Base-by-base conservation (phyloP, 2,888 invertebrate genomes). In the Caenorhabditis doughertyi region DNA sequence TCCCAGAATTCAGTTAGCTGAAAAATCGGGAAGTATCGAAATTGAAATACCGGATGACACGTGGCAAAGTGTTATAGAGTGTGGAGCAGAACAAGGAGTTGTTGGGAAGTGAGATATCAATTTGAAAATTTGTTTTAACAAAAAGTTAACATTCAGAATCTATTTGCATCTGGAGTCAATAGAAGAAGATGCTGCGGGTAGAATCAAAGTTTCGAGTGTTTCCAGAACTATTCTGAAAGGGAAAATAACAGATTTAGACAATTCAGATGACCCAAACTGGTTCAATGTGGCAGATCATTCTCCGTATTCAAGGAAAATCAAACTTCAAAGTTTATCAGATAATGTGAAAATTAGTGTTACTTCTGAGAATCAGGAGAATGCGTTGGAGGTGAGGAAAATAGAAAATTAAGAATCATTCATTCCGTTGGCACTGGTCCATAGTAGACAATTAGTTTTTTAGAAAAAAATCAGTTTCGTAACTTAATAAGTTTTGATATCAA, bases 381-480 rank as follows among this genome's bases (percentile, higher is more conserved):
- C 76, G 2, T 39, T 76, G 58, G 60, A 76, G 49, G 76, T 76
- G n/a, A n/a, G n/a, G n/a, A n/a, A n/a, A n/a, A n/a, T n/a, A n/a
- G 27, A 58, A 55, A 27, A 18, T 18, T 32, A 18, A 32, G 9
- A 13, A 25, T 7, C 13, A 27, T 23, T 64, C n/a, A 18, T 11
- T 25, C 47, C 29, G n/a, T n/a, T n/a, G n/a, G n/a, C 44, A 64
- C 47, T 47, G 25, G 25, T 47, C 18, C 64, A 1, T 11, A 23
- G 18, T 18, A 8, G 35, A 8, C 13, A 13, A n/a, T n/a, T 25
- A 25, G 32, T n/a, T 42, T n/a, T 23, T 39, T 60, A 64, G 8
- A 25, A 35, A 58, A 3, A 42, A n/a, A n/a, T n/a, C n/a, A n/a
- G n/a, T n/a, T n/a, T n/a, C n/a, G n/a, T n/a, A n/a, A n/a, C n/a